These are phyloP conservation scores for Tetrao urogallus DNA, from an alignment of 2,113 vertebrate species.

Conservation along the genomic window DNA sequence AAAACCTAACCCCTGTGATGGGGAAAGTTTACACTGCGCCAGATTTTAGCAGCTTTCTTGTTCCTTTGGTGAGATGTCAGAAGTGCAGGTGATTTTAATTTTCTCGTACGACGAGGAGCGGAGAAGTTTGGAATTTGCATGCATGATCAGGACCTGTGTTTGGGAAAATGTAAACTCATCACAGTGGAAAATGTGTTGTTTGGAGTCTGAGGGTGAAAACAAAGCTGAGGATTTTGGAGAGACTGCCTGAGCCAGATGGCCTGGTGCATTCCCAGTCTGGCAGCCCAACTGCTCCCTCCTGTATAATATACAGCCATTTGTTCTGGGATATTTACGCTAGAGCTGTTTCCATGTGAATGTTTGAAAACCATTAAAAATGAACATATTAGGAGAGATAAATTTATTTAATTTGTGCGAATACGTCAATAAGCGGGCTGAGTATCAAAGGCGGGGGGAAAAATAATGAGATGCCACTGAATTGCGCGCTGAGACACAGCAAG, in stretches of 20 bases:
- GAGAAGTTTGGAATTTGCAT: slow-evolving; percentile 85
- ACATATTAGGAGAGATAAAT: slow-evolving; percentile 84
- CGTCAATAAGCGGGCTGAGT: slow-evolving; percentile 64
- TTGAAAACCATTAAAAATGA: slow-evolving; percentile 88
- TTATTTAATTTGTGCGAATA: slow-evolving; percentile 81
- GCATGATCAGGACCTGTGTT: slow-evolving; percentile 87
- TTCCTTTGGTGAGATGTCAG: slow-evolving; percentile 77
- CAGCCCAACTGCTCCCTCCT: slow-evolving; percentile 89
- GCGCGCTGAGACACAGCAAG: slow-evolving; percentile 52
- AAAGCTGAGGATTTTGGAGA: slow-evolving; percentile 90
- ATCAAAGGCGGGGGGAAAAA: slow-evolving; percentile 61
- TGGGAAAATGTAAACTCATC: slow-evolving; percentile 89
- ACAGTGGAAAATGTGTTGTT: slow-evolving; percentile 91
- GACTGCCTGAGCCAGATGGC: slow-evolving; percentile 88
- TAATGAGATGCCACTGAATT: slow-evolving; percentile 69
- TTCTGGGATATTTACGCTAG: slow-evolving; percentile 88
- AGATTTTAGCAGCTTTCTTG: slow-evolving; percentile 79
- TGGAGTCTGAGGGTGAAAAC: slow-evolving; percentile 89
- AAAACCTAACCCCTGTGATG: slow-evolving; percentile 65
- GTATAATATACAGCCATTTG: slow-evolving; percentile 89
- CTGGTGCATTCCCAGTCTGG: slow-evolving; percentile 87
- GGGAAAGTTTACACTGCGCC: slow-evolving; percentile 67
- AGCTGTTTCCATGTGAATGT: slow-evolving; percentile 87
- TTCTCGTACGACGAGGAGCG: slow-evolving; percentile 79
- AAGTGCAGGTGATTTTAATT: slow-evolving; percentile 85